phyloP scores from a whole-genome alignment of 2,113 vertebrate genomes.

The Abramis brama region DNA sequence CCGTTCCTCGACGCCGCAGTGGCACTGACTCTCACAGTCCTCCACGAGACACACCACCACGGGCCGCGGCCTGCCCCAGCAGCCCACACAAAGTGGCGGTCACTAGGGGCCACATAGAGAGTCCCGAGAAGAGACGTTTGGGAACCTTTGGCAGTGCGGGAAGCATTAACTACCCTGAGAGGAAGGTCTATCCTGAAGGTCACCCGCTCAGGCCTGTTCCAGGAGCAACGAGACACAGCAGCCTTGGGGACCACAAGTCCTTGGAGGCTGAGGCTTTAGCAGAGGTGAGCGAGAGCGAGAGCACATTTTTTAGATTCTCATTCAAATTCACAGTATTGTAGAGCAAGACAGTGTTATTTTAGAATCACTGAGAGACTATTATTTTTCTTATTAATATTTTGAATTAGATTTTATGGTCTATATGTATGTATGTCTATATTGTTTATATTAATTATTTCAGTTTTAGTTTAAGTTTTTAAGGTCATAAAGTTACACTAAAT shows the following conservation, averaged over 20 bases:
- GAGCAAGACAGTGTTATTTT: too few species aligned
- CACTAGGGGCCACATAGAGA: constrained; percentile 86
- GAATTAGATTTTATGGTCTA: too few species aligned
- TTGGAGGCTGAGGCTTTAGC: constrained; percentile 95
- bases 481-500: too few species aligned
- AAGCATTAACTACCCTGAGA: constrained; percentile 94
- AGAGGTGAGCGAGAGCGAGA: constrained; percentile 75
- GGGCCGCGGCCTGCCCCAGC: constrained; percentile 94
- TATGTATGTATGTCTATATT: too few species aligned
- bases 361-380: too few species aligned
- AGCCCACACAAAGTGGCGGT: constrained; percentile 93
- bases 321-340: background rate
- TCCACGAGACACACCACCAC: constrained; percentile 90
- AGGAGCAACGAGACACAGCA: constrained; percentile 95
- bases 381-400: too few species aligned
- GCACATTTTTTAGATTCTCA: background rate
- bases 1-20: constrained; percentile 88
- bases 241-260: constrained; percentile 96
- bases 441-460: background rate
- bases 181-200: constrained; percentile 87
- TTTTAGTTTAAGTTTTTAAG: too few species aligned
- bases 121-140: constrained; percentile 92
- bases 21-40: constrained; percentile 92
- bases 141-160: constrained; percentile 94
- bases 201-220: constrained; percentile 84